phyloP scores from a whole-genome alignment of 2,888 invertebrate species.

The Prionchulus punctatus region DNA sequence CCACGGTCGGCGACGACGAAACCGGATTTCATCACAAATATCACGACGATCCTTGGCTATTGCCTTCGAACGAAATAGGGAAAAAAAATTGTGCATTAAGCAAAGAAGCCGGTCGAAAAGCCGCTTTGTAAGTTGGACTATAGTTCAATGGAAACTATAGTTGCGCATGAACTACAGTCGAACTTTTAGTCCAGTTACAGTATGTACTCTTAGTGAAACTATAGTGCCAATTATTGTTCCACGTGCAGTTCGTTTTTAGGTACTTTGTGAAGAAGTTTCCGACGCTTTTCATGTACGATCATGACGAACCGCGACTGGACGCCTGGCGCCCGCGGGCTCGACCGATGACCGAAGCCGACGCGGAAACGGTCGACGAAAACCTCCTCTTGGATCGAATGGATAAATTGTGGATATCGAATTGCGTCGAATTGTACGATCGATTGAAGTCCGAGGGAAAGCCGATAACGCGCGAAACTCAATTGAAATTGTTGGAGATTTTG shows the following conservation, averaged over 20 bases:
- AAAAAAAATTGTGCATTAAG: conserved; percentile 60
- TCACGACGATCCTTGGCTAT: conserved; percentile 75
- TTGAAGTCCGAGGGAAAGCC: neutral
- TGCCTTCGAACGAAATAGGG: conserved; percentile 52
- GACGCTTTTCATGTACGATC: conserved; percentile 27
- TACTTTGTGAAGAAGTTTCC: conserved; percentile 28
- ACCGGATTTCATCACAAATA: conserved; percentile 76
- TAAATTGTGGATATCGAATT: neutral
- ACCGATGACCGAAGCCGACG: conserved; percentile 12
- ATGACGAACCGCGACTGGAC: conserved; percentile 24
- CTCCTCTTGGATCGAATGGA: neutral
- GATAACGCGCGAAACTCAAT: neutral
- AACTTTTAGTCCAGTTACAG: no score
- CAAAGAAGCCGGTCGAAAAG: conserved; percentile 66
- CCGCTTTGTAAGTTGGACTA: conserved; percentile 75
- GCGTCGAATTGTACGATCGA: neutral
- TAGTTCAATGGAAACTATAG: no score
- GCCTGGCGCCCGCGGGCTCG: conserved; percentile 21
- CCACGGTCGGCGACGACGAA: conserved; percentile 58
- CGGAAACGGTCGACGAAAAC: neutral
- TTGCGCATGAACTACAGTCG: no score
- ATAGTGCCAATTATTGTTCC: no score
- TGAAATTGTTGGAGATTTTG: neutral
- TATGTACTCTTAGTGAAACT: no score
- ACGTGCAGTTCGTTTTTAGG: no score